Evolutionary conservation across 1,140 invertebrate genomes (phyloP).

Genomic region (Euura saliciscinereae): DNA sequence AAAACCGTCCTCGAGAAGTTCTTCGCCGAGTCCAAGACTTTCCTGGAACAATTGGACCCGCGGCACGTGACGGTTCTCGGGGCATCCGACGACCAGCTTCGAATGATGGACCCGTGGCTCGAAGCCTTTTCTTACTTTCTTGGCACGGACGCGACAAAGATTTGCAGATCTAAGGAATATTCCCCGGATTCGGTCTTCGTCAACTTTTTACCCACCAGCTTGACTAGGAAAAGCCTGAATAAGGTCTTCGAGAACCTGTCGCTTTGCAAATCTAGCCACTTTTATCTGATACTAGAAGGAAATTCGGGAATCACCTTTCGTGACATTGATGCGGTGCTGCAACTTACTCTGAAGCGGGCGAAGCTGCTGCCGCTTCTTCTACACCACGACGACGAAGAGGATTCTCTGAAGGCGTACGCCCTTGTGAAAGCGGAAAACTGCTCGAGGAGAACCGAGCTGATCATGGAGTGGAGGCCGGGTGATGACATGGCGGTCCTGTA

Average conservation of each 20-base stretch:
- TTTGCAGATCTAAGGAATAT: too few species aligned
- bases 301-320: background rate
- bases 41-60: background rate
- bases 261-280: too few species aligned
- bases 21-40: background rate
- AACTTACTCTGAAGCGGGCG: background rate
- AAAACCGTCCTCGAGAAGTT: background rate
- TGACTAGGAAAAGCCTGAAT: too few species aligned
- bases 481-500: too few species aligned
- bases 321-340: background rate
- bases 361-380: background rate
- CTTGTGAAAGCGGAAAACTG: background rate
- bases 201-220: too few species aligned
- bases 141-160: too few species aligned
- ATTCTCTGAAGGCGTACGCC: background rate
- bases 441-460: background rate
- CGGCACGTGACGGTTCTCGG: background rate
- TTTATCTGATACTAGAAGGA: background rate
- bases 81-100: background rate
- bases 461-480: background rate
- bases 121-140: too few species aligned
- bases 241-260: too few species aligned
- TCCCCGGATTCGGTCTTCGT: too few species aligned
- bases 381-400: background rate
- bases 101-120: background rate